These are phyloP conservation scores for Poecilobothrus nobilitatus DNA, from an alignment of 2,888 invertebrate species.

Conservation along the genomic window DNA sequence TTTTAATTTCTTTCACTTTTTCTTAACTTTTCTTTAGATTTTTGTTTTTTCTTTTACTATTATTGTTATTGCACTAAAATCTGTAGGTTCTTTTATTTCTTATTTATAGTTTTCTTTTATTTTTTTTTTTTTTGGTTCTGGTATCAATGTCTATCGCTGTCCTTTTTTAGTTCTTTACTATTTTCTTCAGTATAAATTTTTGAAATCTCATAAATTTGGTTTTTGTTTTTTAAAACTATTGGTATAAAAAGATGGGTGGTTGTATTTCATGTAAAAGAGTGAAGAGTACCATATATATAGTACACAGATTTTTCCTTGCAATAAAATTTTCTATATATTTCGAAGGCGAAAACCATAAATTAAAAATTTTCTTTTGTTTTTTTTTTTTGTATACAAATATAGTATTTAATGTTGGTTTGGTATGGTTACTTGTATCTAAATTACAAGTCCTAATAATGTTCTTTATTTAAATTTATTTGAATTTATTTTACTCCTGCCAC, in stretches of 20 bases:
- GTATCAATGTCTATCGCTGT: background rate
- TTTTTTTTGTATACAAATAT: no score
- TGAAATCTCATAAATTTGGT: background rate
- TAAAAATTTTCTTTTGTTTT: background rate
- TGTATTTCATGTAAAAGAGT: background rate
- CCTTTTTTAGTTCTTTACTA: background rate
- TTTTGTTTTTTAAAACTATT: background rate
- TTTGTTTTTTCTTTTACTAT: no score
- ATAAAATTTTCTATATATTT: background rate
- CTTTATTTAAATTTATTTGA: conserved; percentile 6
- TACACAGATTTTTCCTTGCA: background rate
- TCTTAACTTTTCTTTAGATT: no score
- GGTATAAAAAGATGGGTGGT: background rate
- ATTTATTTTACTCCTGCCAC: background rate
- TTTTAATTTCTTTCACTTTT: no score
- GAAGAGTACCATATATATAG: no score
- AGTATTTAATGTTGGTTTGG: no score
- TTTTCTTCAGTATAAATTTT: background rate
- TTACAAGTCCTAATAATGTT: conserved; percentile 1
- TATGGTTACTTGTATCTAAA: background rate
- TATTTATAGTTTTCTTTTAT: background rate
- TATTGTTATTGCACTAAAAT: no score
- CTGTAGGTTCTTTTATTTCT: no score
- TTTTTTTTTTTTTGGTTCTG: background rate
- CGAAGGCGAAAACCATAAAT: conserved; percentile 2